Evolutionary conservation across 2,888 invertebrate species (phyloP), one percentile per base, ranked within the genome.

Genomic region (Euproctis similis): DNA sequence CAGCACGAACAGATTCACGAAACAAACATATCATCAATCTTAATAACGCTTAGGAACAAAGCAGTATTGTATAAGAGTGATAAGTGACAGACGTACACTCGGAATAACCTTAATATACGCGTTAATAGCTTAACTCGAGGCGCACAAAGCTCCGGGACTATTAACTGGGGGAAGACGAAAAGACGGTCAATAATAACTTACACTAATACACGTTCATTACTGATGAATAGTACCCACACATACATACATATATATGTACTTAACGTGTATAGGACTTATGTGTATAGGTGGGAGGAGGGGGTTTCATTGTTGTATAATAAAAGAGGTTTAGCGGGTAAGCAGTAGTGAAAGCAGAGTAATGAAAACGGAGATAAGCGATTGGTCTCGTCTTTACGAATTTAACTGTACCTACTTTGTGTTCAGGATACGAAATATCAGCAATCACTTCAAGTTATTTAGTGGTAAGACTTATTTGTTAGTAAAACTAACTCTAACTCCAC

Each of bases 121-220:
- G n/a, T 32, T 35, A 36, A 43, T 24, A 38, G 32, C 34, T 34
- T 36, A 32, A 43, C 38, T 11, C n/a, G n/a, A n/a, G n/a, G n/a
- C n/a, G 37, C 38, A 50, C 45, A 48, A 39, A 36, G 46, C 47
- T 42, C 47, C 42, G 45, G 8, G 48, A 43, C 41, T 44, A 48
- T n/a, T n/a, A n/a, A n/a, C n/a, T n/a, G 40, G 34, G 34, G 41
- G 42, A 37, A 47, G 45, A 27, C 27, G 42, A 51, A 48, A 56
- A 53, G 50, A 44, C 45, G 47, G 39, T 47, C 59, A 55, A 59
- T 60, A 58, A 55, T 50, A 47, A 55, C 53, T 57, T 49, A 56
- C 51, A 55, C 48, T 60, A 59, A 59, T 50, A 46, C 55, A 46
- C 53, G 56, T 61, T 62, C 51, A 59, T 63, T 58, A 53, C 46